Percentiles rank a stretch among this genome's conserved stretches.
Evolutionary conservation across 2,113 vertebrate genomes (phyloP).

Genomic region (Manacus vitellinus): DNA sequence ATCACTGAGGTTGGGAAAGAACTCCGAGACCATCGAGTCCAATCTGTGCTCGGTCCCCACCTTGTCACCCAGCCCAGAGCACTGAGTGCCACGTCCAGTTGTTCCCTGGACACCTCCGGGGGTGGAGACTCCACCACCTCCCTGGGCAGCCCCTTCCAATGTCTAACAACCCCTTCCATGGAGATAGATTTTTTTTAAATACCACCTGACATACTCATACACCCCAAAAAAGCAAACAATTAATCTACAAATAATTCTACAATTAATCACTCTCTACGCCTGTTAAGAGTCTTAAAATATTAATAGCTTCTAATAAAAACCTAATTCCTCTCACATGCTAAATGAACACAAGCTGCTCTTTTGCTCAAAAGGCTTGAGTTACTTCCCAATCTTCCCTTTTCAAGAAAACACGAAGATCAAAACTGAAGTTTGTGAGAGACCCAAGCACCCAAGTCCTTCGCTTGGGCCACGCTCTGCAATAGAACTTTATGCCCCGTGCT

Average conservation of each 20-base stretch:
- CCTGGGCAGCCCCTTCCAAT: not conserved
- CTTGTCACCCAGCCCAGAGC: not conserved
- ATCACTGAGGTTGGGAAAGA: not conserved
- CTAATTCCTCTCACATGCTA: not conserved
- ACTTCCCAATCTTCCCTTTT: not conserved
- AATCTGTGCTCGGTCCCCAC: not conserved
- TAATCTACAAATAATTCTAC: too few relatives aligned
- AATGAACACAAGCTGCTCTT: not conserved
- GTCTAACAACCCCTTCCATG: too few relatives aligned
- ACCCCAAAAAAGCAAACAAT: not conserved
- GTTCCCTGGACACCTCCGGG: not conserved
- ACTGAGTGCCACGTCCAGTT: accelerated
- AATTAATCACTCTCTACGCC: not conserved
- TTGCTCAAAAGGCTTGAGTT: not conserved
- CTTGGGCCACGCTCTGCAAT: accelerated
- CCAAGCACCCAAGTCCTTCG: accelerated
- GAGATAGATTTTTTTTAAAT: not conserved
- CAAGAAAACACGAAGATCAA: not conserved
- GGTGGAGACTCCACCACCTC: not conserved
- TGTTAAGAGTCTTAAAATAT: not conserved
- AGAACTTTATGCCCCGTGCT: accelerated
- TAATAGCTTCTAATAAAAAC: not conserved
- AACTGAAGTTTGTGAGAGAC: not conserved
- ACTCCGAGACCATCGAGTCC: not conserved
- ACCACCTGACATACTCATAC: accelerated